Evolutionary conservation across 2,113 vertebrate species (phyloP), one percentile per base, ranked within the genome.

Genomic region (Hydrochoerus hydrochaeris): DNA sequence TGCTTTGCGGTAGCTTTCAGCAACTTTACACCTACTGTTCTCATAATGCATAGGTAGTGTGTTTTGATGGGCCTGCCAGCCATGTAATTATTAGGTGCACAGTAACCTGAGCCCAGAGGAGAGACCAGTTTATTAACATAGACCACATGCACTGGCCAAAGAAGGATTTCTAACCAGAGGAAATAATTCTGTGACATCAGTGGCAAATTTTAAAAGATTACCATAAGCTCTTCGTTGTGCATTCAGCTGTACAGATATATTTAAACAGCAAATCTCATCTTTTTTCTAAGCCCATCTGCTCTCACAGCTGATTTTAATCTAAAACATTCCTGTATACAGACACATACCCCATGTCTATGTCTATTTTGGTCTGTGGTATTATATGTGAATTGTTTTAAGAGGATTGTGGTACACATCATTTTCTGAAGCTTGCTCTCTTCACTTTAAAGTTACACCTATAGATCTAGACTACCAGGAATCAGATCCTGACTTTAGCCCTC

Each of bases 101-200:
- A 38, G 20, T 65, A 94, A 57, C 83, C 81, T 65, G 85, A 63
- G 26, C 63, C 19, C 83, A 83, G 46, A 82, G 57, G 57, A 73
- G 83, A 92, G 91, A 14, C 46, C 65, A 90, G 83, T 86, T 94
- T 86, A 93, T 93, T 84, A 80, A 69, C 54, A 26, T n/a, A 85
- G 62, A 63, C 77, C 7, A 11, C 84, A 80, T 11, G 26, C 35
- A 46, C 5, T 62, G 60, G 26, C 57, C n/a, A 38, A 87, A 71
- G 77, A 71, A 83, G 46, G 44, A 49, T 35, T 84, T 97, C 81
- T 88, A 57, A 20, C 28, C n/a, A 77, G 62, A 88, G 75, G 46
- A 97, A 75, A 88, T 81, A 28, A 78, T 62, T 82, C 83, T 94
- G 11, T 78, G 78, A 93, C 65, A 77, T 94, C 81, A 46, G 26